These are phyloP conservation scores for Leucoma salicis DNA, from an alignment of 2,888 invertebrate genomes.

Conservation along the genomic window DNA sequence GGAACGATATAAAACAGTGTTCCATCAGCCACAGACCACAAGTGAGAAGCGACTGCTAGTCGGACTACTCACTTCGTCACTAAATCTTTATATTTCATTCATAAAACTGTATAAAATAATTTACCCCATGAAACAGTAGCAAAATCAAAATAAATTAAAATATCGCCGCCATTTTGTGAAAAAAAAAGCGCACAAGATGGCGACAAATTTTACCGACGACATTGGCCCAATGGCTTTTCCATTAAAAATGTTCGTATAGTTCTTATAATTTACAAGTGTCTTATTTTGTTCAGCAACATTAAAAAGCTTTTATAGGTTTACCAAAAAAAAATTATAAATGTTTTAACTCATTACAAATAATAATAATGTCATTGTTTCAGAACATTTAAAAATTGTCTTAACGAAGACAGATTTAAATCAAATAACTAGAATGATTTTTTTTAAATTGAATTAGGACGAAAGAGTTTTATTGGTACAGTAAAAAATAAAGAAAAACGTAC, in stretches of 20 bases:
- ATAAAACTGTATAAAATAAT: conserved; percentile 32
- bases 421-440: no score
- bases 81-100: conserved; percentile 20
- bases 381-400: no score
- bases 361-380: no score
- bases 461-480: no score
- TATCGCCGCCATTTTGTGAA: conserved; percentile 53
- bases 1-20: conserved; percentile 66
- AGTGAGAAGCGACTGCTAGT: conserved; percentile 80
- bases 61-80: conserved; percentile 82
- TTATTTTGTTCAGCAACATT: not conserved
- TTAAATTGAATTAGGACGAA: no score
- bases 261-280: conserved; percentile 19
- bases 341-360: no score
- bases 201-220: conserved; percentile 59
- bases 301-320: no score
- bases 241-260: conserved; percentile 67
- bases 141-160: conserved; percentile 20
- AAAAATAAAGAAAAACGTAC: no score
- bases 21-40: conserved; percentile 42
- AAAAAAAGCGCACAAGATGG: conserved; percentile 62
- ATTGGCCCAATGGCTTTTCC: conserved; percentile 72
- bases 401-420: no score
- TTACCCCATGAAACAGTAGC: conserved; percentile 47
- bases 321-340: no score